Evolutionary conservation across 2,888 invertebrate genomes (phyloP).

Genomic region (Drosophila multiciliata): DNA sequence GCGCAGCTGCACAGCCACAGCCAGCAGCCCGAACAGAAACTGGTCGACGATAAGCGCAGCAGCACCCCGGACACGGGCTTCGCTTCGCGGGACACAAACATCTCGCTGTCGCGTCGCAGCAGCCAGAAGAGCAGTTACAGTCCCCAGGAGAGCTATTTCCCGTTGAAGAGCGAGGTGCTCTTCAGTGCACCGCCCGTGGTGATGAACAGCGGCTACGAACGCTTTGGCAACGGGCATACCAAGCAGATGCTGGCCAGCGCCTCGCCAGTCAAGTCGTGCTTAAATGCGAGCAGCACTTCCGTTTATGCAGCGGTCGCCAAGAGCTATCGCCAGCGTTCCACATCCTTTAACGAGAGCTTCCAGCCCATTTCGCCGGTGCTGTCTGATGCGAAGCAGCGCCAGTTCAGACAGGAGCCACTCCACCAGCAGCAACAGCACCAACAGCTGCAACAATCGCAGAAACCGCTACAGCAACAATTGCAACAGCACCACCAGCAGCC

Average conservation of each 20-base stretch:
- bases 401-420: conserved; percentile 56
- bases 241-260: conserved; percentile 72
- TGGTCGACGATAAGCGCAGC: conserved; percentile 84
- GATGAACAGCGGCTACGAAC: conserved; percentile 71
- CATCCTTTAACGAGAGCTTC: conserved; percentile 86
- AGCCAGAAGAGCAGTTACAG: conserved; percentile 85
- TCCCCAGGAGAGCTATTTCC: conserved; percentile 83
- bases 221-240: conserved; percentile 66
- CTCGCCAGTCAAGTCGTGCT: conserved; percentile 80
- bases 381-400: conserved; percentile 60
- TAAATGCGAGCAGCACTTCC: conserved; percentile 79
- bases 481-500: conserved; percentile 39
- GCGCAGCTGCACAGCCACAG: conserved; percentile 63
- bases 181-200: conserved; percentile 69
- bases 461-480: conserved; percentile 10
- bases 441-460: conserved; percentile 22
- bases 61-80: conserved; percentile 85
- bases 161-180: conserved; percentile 62
- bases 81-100: conserved; percentile 84
- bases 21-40: conserved; percentile 62
- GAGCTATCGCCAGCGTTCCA: conserved; percentile 85
- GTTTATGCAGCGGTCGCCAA: conserved; percentile 72
- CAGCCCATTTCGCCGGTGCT: conserved; percentile 82
- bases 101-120: conserved; percentile 84
- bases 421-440: conserved; percentile 30